Evolutionary conservation across 2,797 vertebrate genomes (phyloP), one percentile per base, ranked within the genome.

Genomic region (Onychomys leucogaster): DNA sequence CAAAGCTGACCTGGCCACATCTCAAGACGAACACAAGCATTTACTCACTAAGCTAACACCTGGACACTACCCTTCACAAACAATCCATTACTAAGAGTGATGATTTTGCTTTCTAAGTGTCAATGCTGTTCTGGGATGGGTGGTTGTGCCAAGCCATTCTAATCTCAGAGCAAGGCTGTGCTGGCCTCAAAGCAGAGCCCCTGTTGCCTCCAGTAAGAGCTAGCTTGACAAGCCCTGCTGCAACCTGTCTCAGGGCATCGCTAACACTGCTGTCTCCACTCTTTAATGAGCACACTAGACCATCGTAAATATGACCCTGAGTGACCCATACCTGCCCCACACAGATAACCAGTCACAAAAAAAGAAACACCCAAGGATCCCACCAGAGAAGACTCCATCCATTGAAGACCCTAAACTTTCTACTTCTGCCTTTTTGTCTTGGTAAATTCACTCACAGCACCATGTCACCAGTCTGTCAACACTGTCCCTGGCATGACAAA

Each of bases 41-140:
- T 87, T 19, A 78, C 19, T 52, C 7, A 83, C 71, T 83, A 57
- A 91, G 55, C 59, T 76, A 90, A 84, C 9, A 57, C 10, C 23
- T 67, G n/a, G 41, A 77, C 76, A 95, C 16, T 21, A 41, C 65
- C 71, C n/a, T 65, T 49, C 86, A 80, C 69, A 90, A 59, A 57
- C 89, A 84, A 57, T 49, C 9, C 57, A 52, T 67, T 69, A 88
- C 55, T 59, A 73, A 89, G 37, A 78, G 29, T 59, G 23, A 76
- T 49, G 34, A 71, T 71, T 90, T 81, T 96, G 59, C 61, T 16
- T 95, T 73, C 77, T 88, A 52, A 86, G 34, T 25, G 11, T 69
- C 12, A 0, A 25, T 52, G 57, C 32, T 85, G 21, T 29, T 83
- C 81, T 61, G 16, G 61, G 61, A 65, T 32, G 61, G 25, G 32